These are phyloP conservation scores for Augochlorella aurata DNA, from an alignment of 2,888 invertebrate species.

Conservation along the genomic window DNA sequence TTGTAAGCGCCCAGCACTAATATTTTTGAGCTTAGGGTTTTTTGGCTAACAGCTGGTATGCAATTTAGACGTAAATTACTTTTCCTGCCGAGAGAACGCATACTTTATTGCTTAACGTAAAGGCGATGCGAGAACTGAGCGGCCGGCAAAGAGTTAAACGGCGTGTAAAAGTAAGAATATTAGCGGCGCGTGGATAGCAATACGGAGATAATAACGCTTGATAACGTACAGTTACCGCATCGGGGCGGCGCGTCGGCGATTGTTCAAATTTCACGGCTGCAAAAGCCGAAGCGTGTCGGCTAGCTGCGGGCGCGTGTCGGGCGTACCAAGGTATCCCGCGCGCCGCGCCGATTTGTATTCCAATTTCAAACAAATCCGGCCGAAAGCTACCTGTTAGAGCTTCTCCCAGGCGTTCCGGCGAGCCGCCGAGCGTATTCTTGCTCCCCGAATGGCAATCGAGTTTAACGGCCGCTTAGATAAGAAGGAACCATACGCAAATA, in stretches of 20 bases:
- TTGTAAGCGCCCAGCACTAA: no score
- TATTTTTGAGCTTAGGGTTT: no score
- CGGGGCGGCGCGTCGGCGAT: slow-evolving; percentile 33
- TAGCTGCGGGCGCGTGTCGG: slow-evolving; percentile 52
- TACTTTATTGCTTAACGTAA: no score
- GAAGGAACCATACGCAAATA: slow-evolving; percentile 25
- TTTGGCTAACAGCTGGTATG: no score
- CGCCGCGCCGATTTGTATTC: slow-evolving; percentile 51
- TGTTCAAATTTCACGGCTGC: slow-evolving; percentile 60
- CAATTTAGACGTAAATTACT: no score
- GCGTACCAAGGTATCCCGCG: slow-evolving; percentile 34
- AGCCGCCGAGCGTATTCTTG: slow-evolving; percentile 2
- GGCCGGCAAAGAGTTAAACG: no score
- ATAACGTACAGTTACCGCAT: slow-evolving; percentile 49
- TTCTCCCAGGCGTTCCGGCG: not conserved
- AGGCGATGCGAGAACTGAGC: no score
- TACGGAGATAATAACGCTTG: slow-evolving; percentile 47
- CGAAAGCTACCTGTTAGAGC: slow-evolving; percentile 59
- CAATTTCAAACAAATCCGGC: slow-evolving; percentile 57
- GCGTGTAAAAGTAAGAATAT: slow-evolving; percentile 46
- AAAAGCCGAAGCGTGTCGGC: slow-evolving; percentile 45
- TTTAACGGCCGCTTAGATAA: slow-evolving; percentile 43
- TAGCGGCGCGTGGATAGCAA: slow-evolving; percentile 49
- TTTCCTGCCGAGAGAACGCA: no score
- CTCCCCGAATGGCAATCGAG: slow-evolving; percentile 49